Percentiles rank a stretch among this genome's conserved stretches.
These are phyloP conservation scores for Rhagium mordax DNA, from an alignment of 2,888 invertebrate genomes.

Conservation along the genomic window DNA sequence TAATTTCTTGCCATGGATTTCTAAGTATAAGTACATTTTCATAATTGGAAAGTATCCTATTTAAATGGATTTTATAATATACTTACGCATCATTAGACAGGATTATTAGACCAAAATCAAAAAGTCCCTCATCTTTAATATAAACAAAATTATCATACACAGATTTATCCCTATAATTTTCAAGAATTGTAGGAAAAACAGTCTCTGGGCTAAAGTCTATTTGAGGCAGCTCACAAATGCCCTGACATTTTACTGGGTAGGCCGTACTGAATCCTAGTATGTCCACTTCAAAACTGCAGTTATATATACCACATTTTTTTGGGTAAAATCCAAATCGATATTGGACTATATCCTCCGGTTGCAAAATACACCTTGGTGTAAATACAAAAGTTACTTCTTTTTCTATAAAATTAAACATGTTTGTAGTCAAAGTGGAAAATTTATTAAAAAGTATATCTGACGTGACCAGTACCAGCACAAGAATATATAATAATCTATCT, in stretches of 20 bases:
- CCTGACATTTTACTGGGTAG: constrained; percentile 58
- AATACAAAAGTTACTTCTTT: constrained; percentile 23
- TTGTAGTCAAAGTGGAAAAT: no score
- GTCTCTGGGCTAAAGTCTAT: constrained; percentile 60
- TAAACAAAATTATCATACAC: constrained; percentile 56
- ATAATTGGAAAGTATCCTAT: no score
- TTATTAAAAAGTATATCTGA: no score
- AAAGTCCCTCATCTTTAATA: constrained; percentile 56
- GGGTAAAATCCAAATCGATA: constrained; percentile 61
- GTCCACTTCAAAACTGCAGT: constrained; percentile 59
- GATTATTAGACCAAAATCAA: constrained; percentile 64
- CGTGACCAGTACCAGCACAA: no score
- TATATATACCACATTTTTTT: constrained; percentile 56
- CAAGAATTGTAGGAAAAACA: constrained; percentile 58
- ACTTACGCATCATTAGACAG: constrained; percentile 41
- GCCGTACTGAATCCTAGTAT: constrained; percentile 56
- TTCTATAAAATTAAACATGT: constrained; percentile 15
- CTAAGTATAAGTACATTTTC: no score
- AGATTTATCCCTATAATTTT: constrained; percentile 51
- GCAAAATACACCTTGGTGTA: constrained; percentile 43
- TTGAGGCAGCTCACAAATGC: constrained; percentile 63
- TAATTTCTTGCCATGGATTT: no score
- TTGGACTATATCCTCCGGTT: constrained; percentile 52
- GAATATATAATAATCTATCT: no score
- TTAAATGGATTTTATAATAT: neutral